Evolutionary conservation across 2,797 vertebrate species (phyloP), one percentile per base, ranked within the genome.

Genomic region (Rhinophrynus dorsalis): DNA sequence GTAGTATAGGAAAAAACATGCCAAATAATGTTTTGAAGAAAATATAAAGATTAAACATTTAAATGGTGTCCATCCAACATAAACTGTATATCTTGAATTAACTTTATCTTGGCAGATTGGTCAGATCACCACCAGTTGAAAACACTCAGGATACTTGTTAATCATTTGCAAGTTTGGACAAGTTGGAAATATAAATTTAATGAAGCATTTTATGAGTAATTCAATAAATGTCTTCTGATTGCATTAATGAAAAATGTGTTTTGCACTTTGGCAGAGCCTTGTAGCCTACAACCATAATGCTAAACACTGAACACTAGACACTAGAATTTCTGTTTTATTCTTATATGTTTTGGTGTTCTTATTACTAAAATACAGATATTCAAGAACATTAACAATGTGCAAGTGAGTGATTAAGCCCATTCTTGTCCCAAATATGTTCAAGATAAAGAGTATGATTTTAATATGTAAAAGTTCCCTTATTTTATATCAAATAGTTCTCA

Each of bases 191-290:
- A 21, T 29, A 52, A 29, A 52, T 29, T 27, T 24, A 52, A 52
- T 52, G 48, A 52, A 30, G 26, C 48, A 30, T 52, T 52, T 29
- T 30, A 52, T 52, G 48, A 30, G 24, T 30, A 52, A 26, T 50
- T 24, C 45, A 50, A 50, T 50, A 50, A 50, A 50, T 50, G 45
- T 26, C 45, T 26, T 8, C 20, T 50, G 20, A 50, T 50, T 50
- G 23, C 20, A 11, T 50, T 50, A 24, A 50, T 50, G 21, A 50
- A 50, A 30, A n/a, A 23, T 52, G 45, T 52, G 3, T 44, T 44
- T 44, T 44, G 40, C 15, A 44, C 40, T 44, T 40, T 44, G 40
- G 6, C 17, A 44, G 40, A n/a, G n/a, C n/a, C n/a, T n/a, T n/a
- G 6, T 44, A 44, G 20, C n/a, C n/a, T 44, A 44, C 18, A 18